Conservation (phyloP, 2,113 vertebrate species). For the Odocoileus hemionus region DNA sequence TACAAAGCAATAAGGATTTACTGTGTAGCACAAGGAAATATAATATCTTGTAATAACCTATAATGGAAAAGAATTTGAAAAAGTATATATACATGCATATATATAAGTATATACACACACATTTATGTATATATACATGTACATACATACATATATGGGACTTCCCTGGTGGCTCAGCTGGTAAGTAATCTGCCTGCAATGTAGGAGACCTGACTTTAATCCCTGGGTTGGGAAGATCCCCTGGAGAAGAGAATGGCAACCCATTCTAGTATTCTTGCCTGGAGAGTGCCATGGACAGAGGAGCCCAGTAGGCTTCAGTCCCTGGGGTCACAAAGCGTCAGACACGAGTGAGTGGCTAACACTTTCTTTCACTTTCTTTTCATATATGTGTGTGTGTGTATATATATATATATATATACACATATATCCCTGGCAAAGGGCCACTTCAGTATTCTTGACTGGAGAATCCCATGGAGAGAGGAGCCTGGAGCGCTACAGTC, state of each 20-base stretch:
- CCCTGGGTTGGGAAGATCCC: neutral
- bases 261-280: neutral
- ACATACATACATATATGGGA: neutral
- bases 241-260: neutral
- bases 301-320: neutral
- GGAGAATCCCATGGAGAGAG: neutral
- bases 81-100: neutral
- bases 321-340: neutral
- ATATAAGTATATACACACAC: neutral
- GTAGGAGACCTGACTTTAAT: neutral
- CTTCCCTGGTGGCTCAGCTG: neutral
- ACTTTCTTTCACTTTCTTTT: neutral
- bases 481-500: fast-evolving
- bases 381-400: neutral
- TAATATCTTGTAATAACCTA: neutral
- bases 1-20: neutral
- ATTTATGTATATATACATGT: neutral
- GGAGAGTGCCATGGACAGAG: neutral
- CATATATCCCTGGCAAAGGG: neutral
- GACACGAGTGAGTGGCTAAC: neutral
- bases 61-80: neutral
- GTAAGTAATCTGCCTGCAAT: neutral
- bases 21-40: neutral
- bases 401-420: no score
- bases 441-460: neutral